Conservation (phyloP, 2,797 vertebrate genomes). For the Anniella stebbinsi region DNA sequence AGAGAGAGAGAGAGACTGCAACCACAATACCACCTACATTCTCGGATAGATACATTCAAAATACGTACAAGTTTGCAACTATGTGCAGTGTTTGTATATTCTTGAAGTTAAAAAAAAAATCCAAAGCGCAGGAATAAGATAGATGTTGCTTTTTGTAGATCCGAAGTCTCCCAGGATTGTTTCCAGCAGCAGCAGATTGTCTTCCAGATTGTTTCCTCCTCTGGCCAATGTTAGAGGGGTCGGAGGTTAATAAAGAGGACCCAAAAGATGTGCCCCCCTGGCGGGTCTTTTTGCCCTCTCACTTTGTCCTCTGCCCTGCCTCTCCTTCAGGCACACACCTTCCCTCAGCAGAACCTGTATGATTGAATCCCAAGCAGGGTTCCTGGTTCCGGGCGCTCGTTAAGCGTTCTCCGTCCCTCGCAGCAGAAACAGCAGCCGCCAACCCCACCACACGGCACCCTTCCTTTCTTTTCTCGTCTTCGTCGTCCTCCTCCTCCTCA, state of each 20-base stretch:
- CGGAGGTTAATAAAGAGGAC: neutral
- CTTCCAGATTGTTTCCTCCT: neutral
- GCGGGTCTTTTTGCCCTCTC: neutral
- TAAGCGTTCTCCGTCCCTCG: neutral
- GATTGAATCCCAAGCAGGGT: constrained; percentile 33
- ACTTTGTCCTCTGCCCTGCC: neutral
- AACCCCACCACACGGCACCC: neutral
- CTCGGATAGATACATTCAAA: neutral
- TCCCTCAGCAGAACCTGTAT: neutral
- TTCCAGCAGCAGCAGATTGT: neutral
- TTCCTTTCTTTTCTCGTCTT: neutral
- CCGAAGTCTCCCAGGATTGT: neutral
- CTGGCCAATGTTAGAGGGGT: neutral
- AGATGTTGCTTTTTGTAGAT: neutral
- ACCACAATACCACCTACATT: neutral
- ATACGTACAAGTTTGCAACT: constrained; percentile 33
- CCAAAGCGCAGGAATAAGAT: neutral
- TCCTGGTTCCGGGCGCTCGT: constrained; percentile 18
- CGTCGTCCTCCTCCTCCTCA: neutral
- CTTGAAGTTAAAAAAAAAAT: neutral
- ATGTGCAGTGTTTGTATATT: neutral
- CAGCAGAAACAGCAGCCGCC: neutral
- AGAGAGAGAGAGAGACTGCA: rapidly evolving
- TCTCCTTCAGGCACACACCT: neutral
- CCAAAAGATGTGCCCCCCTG: neutral